Evolutionary conservation across 2,888 invertebrate species (phyloP), one percentile per base, ranked within the genome.

Genomic region (Spicauda simplicius): DNA sequence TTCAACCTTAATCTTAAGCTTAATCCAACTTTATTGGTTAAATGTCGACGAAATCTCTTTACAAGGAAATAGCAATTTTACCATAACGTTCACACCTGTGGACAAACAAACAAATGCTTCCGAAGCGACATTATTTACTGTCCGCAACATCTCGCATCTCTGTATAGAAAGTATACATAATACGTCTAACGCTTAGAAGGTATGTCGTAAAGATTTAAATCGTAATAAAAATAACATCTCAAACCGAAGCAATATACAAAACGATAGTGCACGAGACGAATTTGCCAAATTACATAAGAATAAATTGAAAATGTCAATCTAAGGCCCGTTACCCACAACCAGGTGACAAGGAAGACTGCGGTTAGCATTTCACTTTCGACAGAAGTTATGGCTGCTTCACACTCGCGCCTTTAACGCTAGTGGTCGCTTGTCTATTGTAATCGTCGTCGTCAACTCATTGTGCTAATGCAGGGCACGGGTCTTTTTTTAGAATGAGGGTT

Each of bases 361-460:
- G 70, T 73, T 71, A 67, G 63, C 73, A 60, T 76, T 80, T 80
- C 80, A 80, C 80, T 80, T 80, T 80, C 78, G 72, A 71, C 74
- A 70, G 64, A 58, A 54, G 55, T 18, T 37, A 25, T 7, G 66
- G 14, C 50, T 7, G 16, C 60, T 66, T n/a, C 14, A 66, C 66
- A 66, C 55, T 66, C 33, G 0, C 37, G 5, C n/a, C n/a, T 14
- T 19, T 11, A 37, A 37, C 33, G 7, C 6, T 33, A 33, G 25
- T 25, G 5, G 25, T 2, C 25, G 2, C 25, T 25, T 25, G 25
- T 25, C 25, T 25, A 4, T 25, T 4, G 25, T 25, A 25, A n/a
- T n/a, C n/a, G n/a, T n/a, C n/a, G n/a, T n/a, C n/a, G n/a, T n/a
- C n/a, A n/a, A n/a, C n/a, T n/a, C n/a, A n/a, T n/a, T n/a, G n/a